Conservation (phyloP, 2,113 vertebrate genomes). For the Xenopus borealis region DNA sequence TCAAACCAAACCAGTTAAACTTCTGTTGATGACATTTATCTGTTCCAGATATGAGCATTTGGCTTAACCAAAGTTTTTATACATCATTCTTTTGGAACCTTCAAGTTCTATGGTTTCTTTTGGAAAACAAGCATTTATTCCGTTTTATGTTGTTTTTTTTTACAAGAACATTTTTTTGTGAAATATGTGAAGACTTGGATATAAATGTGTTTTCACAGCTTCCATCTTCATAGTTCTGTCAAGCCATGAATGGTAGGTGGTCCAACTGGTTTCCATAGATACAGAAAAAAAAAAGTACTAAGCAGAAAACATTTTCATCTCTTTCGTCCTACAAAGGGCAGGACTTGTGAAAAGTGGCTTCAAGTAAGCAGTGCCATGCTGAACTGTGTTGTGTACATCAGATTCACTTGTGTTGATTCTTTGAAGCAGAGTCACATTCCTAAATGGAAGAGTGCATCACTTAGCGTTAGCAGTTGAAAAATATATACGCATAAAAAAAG, state of each 20-base stretch:
- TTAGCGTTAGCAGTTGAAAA: no score
- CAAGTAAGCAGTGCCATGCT: constrained; percentile 23
- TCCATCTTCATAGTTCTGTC: constrained; percentile 43
- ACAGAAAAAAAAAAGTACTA: constrained; percentile 51
- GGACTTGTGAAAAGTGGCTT: constrained; percentile 22
- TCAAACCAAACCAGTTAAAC: no score
- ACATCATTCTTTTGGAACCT: constrained; percentile 18
- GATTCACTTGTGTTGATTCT: not conserved
- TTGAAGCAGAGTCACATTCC: no score
- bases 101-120: constrained; percentile 51
- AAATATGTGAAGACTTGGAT: constrained; percentile 59
- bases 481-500: no score
- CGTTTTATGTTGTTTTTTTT: not conserved
- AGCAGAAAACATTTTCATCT: constrained; percentile 43
- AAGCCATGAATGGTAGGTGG: constrained; percentile 55
- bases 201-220: constrained; percentile 49
- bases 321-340: constrained; percentile 46
- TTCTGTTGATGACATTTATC: no score
- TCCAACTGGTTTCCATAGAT: constrained; percentile 61
- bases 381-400: not conserved
- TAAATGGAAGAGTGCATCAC: no score
- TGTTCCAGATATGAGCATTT: no score
- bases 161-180: constrained; percentile 56
- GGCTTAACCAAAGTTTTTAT: no score
- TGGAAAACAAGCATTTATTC: constrained; percentile 53